A percentile compares a stretch with the other conserved stretches of the same genome.
phyloP scores from a whole-genome alignment of 2,113 vertebrate species.

The Nibea albiflora region DNA sequence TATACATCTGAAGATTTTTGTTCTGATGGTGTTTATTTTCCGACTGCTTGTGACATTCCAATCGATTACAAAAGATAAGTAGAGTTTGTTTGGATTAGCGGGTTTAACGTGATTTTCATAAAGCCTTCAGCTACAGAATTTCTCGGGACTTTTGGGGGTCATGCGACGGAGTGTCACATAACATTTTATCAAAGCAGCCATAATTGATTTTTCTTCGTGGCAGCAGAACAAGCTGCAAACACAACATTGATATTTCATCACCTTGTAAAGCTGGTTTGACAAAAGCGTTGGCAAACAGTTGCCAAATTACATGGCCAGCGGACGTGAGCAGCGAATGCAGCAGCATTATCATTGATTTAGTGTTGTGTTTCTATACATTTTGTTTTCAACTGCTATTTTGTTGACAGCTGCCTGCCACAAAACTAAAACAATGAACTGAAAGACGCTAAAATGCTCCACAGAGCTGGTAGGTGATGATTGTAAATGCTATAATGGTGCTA shows the following conservation, averaged over 20 bases:
- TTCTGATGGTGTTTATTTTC: background rate
- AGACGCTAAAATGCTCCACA: background rate
- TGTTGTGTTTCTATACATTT: background rate
- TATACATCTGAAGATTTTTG: background rate
- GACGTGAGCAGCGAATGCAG: background rate
- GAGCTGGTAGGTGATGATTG: background rate
- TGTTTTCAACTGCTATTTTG: background rate
- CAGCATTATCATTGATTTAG: background rate
- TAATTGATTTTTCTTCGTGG: background rate
- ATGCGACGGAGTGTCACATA: background rate
- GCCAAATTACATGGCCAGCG: background rate
- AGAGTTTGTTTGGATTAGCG: background rate
- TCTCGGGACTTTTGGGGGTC: background rate
- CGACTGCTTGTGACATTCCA: background rate
- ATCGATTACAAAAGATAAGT: background rate
- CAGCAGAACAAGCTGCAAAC: slow-evolving; percentile 6
- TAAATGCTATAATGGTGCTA: too few relatives aligned
- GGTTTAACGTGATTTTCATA: background rate
- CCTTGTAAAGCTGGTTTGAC: background rate
- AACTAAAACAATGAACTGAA: background rate
- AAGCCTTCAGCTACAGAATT: background rate
- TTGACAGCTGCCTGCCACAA: background rate
- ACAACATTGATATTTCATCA: slow-evolving; percentile 6
- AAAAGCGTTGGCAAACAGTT: background rate
- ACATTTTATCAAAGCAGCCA: background rate